Evolutionary conservation across 2,888 invertebrate species (phyloP).

Genomic region (Euzophera pinguis): DNA sequence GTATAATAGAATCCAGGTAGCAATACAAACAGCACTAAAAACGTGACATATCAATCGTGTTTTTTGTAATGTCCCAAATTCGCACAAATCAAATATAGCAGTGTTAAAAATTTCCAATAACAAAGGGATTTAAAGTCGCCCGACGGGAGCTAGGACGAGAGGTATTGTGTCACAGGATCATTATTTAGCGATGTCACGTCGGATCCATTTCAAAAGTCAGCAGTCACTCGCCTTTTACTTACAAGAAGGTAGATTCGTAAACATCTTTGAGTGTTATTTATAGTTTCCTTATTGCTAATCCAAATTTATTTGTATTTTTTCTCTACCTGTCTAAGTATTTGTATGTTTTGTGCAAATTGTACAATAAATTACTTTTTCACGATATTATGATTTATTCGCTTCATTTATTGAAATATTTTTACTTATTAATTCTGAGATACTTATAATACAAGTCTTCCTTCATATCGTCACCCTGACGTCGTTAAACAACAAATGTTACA

Average conservation of each 20-base stretch:
- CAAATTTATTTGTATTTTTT: constrained; percentile 42
- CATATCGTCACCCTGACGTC: constrained; percentile 12
- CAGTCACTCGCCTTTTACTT: constrained; percentile 52
- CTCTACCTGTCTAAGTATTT: constrained; percentile 30
- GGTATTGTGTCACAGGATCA: constrained; percentile 62
- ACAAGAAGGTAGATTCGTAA: constrained; percentile 69
- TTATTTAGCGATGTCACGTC: constrained; percentile 70
- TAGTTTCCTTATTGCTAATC: constrained; percentile 29
- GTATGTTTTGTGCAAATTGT: constrained; percentile 11
- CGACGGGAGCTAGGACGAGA: constrained; percentile 51
- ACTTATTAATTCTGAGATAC: neutral
- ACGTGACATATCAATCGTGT: constrained; percentile 75
- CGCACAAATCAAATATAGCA: constrained; percentile 77
- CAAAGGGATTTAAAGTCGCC: constrained; percentile 61
- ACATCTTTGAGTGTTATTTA: constrained; percentile 65
- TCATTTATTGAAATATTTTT: too few relatives aligned
- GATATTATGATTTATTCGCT: too few relatives aligned
- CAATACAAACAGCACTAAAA: constrained; percentile 74
- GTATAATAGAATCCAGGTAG: constrained; percentile 66
- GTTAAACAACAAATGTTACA: constrained; percentile 73
- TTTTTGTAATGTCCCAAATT: constrained; percentile 65
- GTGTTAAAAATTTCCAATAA: constrained; percentile 70
- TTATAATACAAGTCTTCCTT: neutral
- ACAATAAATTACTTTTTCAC: neutral
- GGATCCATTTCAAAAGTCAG: constrained; percentile 43